A percentile compares a stretch with the other conserved stretches of the same genome.
Evolutionary conservation across 2,888 invertebrate genomes (phyloP).

Genomic region (Argynnis bischoffii): DNA sequence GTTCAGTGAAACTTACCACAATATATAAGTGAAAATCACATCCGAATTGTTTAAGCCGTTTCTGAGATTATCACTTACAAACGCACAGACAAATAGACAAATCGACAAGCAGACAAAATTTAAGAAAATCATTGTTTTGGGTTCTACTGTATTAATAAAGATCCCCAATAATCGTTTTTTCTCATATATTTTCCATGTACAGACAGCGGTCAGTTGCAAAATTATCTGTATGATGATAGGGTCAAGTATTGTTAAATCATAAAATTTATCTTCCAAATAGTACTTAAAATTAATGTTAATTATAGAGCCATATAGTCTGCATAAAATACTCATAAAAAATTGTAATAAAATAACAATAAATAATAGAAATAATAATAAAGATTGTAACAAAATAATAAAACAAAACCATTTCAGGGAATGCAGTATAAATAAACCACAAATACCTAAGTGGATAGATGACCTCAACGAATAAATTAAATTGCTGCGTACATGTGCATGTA

Average conservation of each 20-base stretch:
- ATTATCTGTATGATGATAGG: too few relatives aligned
- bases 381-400: constrained; percentile 21
- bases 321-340: constrained; percentile 11
- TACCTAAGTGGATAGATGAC: constrained; percentile 19
- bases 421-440: constrained; percentile 25
- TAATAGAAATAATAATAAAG: constrained; percentile 19
- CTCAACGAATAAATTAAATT: constrained; percentile 24
- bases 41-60: too few relatives aligned
- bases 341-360: constrained; percentile 22
- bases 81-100: too few relatives aligned
- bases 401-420: constrained; percentile 14
- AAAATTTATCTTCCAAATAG: not conserved
- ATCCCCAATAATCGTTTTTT: too few relatives aligned
- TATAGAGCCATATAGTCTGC: constrained; percentile 7
- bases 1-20: too few relatives aligned
- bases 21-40: too few relatives aligned
- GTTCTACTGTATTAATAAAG: too few relatives aligned
- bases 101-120: too few relatives aligned
- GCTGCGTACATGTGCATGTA: not conserved
- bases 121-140: too few relatives aligned
- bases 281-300: constrained; percentile 13
- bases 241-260: not conserved
- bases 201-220: too few relatives aligned
- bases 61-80: too few relatives aligned
- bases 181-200: too few relatives aligned